Percentiles rank a stretch among this genome's conserved stretches.
Evolutionary conservation across 2,797 vertebrate genomes (phyloP).

Genomic region (Threskiornis aethiopicus): DNA sequence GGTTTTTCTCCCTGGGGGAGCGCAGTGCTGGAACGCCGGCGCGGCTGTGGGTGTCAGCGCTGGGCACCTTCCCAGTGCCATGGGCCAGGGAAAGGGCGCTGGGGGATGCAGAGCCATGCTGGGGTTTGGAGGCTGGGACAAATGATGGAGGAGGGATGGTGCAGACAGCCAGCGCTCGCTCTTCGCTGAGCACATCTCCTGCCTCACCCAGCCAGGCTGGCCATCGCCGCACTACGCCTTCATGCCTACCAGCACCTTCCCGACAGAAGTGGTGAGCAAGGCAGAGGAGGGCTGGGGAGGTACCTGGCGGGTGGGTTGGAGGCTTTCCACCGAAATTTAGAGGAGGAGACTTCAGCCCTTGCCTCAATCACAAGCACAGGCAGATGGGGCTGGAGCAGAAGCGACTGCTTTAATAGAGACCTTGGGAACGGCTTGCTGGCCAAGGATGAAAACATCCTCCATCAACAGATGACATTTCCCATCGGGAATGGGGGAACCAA

Average conservation of each 20-base stretch:
- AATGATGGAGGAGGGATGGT: accelerated
- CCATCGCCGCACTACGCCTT: accelerated
- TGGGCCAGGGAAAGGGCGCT: background rate
- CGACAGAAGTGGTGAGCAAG: accelerated
- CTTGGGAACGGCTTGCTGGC: background rate
- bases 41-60: accelerated
- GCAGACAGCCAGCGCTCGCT: background rate
- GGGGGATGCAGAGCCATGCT: background rate
- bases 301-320: accelerated
- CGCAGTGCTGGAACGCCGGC: accelerated
- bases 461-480: background rate
- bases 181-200: background rate
- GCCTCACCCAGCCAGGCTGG: background rate
- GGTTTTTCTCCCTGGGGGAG: accelerated
- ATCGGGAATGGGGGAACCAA: background rate
- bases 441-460: background rate
- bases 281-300: background rate
- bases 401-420: background rate
- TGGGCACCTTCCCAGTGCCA: background rate
- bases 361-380: background rate
- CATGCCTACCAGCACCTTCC: accelerated
- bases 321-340: background rate
- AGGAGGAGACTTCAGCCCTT: background rate
- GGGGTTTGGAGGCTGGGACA: accelerated
- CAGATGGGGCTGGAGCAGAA: background rate